A percentile compares a stretch with the other conserved stretches of the same genome.
These are phyloP conservation scores for Danio albolineatus DNA, from an alignment of 2,797 vertebrate genomes.

Conservation along the genomic window DNA sequence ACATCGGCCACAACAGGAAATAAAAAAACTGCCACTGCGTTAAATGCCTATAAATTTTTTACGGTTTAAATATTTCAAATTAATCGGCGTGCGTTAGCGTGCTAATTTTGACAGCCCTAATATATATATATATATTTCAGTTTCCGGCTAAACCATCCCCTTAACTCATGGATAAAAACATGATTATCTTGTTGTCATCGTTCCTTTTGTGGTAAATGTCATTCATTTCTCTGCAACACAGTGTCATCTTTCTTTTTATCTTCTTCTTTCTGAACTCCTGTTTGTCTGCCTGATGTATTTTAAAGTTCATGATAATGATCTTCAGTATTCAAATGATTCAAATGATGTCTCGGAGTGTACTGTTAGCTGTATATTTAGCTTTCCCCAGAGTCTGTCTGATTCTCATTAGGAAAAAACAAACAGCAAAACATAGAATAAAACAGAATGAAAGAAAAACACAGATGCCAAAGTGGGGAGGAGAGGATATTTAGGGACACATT, in stretches of 20 bases:
- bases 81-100: too few relatives aligned
- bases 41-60: too few relatives aligned
- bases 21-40: too few relatives aligned
- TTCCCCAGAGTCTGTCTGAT: conserved; percentile 14
- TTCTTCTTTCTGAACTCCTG: neutral
- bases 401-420: conserved; percentile 36
- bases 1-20: too few relatives aligned
- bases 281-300: conserved; percentile 26
- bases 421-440: neutral
- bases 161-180: neutral
- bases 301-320: neutral
- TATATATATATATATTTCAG: too few relatives aligned
- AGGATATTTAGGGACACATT: neutral
- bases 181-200: neutral
- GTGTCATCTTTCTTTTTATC: neutral
- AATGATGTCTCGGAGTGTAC: conserved; percentile 22
- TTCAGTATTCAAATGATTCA: conserved; percentile 39
- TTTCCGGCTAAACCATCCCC: too few relatives aligned
- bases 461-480: neutral
- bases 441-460: neutral
- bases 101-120: too few relatives aligned
- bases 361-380: conserved; percentile 39
- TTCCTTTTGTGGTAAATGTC: neutral
- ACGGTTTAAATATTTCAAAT: too few relatives aligned
- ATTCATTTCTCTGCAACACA: neutral